Evolutionary conservation across 30 jellyfish, hydroid and myxozoan species (phyloP).

Genomic region (Hydractinia echinata): DNA sequence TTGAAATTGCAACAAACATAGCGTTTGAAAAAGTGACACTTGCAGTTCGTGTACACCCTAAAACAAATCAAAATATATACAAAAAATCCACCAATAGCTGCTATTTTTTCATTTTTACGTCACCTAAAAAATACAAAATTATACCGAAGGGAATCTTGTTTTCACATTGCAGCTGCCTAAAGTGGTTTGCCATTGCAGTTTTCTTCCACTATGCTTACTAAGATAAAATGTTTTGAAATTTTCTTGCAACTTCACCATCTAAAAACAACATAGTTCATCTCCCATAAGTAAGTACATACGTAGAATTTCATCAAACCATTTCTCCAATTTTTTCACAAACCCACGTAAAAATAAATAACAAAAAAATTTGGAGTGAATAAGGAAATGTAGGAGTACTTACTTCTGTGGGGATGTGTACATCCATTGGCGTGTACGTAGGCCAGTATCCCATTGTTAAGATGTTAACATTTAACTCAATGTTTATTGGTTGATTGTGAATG

Average conservation of each 20-base stretch:
- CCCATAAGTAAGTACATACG: not conserved
- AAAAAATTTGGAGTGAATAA: not conserved
- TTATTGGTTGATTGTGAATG: not conserved
- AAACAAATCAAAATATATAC: not conserved
- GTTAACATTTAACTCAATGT: slow-evolving; percentile 77
- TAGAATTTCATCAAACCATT: not conserved
- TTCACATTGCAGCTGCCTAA: slow-evolving; percentile 80
- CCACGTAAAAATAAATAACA: not conserved
- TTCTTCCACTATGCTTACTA: slow-evolving; percentile 88
- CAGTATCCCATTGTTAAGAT: slow-evolving; percentile 92
- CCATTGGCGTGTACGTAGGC: slow-evolving; percentile 94
- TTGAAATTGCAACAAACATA: slow-evolving; percentile 73
- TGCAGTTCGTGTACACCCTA: slow-evolving; percentile 81
- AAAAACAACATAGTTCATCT: not conserved
- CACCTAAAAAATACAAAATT: not conserved
- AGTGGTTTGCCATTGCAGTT: slow-evolving; percentile 90
- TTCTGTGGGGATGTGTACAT: slow-evolving; percentile 72
- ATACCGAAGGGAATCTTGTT: slow-evolving; percentile 62
- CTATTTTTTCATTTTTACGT: not conserved
- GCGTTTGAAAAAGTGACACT: slow-evolving; percentile 82
- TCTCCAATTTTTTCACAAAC: not conserved
- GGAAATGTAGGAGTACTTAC: slow-evolving; percentile 1
- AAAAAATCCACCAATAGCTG: not conserved
- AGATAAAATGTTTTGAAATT: slow-evolving; percentile 71
- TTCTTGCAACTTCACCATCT: slow-evolving; percentile 93